Evolutionary conservation across 2,113 vertebrate genomes (phyloP).

Genomic region (Paramormyrops kingsleyae): DNA sequence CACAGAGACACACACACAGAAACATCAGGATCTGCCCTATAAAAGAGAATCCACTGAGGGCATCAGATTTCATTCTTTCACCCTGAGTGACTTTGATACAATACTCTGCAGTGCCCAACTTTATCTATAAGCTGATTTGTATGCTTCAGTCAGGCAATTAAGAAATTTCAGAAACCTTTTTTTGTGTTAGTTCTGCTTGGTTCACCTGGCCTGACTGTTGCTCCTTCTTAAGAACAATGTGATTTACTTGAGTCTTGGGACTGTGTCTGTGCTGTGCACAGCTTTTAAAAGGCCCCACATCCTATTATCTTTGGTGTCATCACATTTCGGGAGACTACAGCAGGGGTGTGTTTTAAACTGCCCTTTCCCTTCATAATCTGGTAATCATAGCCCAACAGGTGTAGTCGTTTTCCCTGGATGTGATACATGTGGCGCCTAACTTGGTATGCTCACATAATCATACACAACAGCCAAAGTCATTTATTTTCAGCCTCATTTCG

Average conservation of each 20-base stretch:
- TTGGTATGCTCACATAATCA: neutral
- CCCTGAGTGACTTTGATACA: neutral
- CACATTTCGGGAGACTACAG: neutral
- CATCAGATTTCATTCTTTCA: neutral
- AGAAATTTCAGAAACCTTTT: neutral
- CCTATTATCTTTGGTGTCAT: neutral
- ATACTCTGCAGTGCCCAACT: neutral
- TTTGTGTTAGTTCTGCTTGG: neutral
- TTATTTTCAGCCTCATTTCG: neutral
- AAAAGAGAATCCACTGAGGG: neutral
- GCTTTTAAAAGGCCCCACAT: neutral
- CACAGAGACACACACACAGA: neutral
- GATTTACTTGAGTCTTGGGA: neutral
- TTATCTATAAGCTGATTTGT: neutral
- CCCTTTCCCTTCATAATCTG: neutral
- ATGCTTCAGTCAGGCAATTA: neutral
- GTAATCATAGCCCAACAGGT: neutral
- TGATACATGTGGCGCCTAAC: neutral
- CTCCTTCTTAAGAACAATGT: neutral
- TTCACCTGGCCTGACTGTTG: neutral
- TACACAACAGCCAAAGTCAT: neutral
- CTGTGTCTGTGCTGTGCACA: neutral
- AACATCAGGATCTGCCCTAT: neutral
- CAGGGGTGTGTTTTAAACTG: neutral
- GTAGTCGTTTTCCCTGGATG: neutral